Base-by-base conservation (phyloP, 2,113 vertebrate genomes). In the Alexandromys fortis region DNA sequence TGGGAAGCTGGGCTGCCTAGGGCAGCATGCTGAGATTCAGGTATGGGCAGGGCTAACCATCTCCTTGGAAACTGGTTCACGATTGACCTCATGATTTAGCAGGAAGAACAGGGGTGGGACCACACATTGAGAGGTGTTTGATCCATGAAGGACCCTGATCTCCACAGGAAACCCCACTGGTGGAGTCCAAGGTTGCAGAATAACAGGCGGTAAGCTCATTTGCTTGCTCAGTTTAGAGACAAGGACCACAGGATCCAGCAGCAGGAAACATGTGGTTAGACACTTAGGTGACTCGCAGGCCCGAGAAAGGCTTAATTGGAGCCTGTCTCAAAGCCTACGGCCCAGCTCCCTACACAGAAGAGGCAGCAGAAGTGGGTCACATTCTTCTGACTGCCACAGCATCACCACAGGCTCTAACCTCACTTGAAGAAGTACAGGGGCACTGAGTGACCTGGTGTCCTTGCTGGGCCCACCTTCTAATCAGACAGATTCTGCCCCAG, bases 331-430 rank as follows among this genome's bases (percentile, higher is more conserved):
- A 91, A 97, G 90, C 90, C 92, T 81, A 30, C 2, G n/a, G 68
- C 93, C 89, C 49, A 33, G 4, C 47, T 1, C 58, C 81, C 96
- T 76, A 72, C 3, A 55, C 83, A 91, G 67, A 38, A 96, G 95
- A 91, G 21, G n/a, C 81, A 7, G 17, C 52, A 70, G 86, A 98
- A 98, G 87, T 98, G 96, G 98, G 98, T 98, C 98, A 98, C 96
- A 9, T 76, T 94, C 90, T 83, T 67, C 73, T 6, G 1, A 72
- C 73, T 61, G 30, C 75, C 14, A 22, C 12, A 0, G 65, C 2
- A 0, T 35, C 86, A 9, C 61, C n/a, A 58, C 58, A 9, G 95
- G 86, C 94, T 92, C 65, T 30, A 2, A 55, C 47, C 83, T 55
- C 63, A 61, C 52, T 72, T 30, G 68, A 85, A 75, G 55, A 68